These are phyloP conservation scores for Coelogynopora nodosa DNA, from an alignment of 2,888 invertebrate genomes.

Conservation along the genomic window DNA sequence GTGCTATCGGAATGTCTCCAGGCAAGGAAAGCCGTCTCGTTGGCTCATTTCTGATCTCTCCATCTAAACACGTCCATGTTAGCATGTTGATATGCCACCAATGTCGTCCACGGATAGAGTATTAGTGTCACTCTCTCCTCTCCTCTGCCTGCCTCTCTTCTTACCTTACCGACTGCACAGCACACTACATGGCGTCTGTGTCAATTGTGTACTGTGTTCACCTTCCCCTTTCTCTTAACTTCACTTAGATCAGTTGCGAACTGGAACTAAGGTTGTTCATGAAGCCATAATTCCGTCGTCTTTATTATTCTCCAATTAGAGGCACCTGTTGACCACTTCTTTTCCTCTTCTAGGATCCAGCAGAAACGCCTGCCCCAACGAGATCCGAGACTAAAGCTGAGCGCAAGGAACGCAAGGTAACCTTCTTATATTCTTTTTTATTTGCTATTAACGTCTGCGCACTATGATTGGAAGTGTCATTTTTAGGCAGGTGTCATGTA, in stretches of 20 bases:
- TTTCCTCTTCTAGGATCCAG: slow-evolving; percentile 72
- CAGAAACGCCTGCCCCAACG: slow-evolving; percentile 90
- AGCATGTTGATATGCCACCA: background rate
- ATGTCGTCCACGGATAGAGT: background rate
- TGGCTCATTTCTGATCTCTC: background rate
- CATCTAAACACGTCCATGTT: background rate
- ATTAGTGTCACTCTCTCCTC: background rate
- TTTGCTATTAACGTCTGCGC: too few relatives aligned
- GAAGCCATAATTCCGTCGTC: too few relatives aligned
- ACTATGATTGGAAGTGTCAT: too few relatives aligned
- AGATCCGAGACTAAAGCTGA: slow-evolving; percentile 92
- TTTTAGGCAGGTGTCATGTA: too few relatives aligned
- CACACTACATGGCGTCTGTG: background rate
- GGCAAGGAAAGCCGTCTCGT: background rate
- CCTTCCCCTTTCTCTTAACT: background rate
- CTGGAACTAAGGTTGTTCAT: too few relatives aligned
- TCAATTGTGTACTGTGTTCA: background rate
- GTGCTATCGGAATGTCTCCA: background rate
- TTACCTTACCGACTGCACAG: background rate
- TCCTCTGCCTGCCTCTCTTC: background rate
- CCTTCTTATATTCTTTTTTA: background rate
- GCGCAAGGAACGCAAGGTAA: slow-evolving; percentile 74
- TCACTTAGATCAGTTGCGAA: too few relatives aligned
- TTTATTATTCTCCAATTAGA: too few relatives aligned
- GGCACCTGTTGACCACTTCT: background rate